phyloP scores from a whole-genome alignment of 1,140 invertebrate species.

The Leptinotarsa lineolata region DNA sequence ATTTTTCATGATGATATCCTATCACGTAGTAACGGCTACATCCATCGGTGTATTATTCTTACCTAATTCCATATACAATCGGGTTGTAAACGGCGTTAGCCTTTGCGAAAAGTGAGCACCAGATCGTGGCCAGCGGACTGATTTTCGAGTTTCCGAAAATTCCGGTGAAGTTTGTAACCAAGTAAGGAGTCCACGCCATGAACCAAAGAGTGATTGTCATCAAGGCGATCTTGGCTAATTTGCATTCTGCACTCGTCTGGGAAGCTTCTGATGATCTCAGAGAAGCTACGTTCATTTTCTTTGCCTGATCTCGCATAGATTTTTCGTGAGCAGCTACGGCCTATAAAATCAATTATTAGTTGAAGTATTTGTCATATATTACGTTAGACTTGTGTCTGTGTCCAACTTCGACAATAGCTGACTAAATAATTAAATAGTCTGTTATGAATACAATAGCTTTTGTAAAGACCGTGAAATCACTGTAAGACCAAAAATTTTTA shows the following conservation, averaged over 20 bases:
- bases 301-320: slow-evolving; percentile 80
- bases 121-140: slow-evolving; percentile 74
- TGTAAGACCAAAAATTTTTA: too few relatives aligned
- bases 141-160: slow-evolving; percentile 71
- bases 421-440: too few relatives aligned
- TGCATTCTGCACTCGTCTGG: slow-evolving; percentile 72
- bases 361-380: neutral
- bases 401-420: too few relatives aligned
- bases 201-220: slow-evolving; percentile 84
- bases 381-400: too few relatives aligned
- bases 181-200: slow-evolving; percentile 84
- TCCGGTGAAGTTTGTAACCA: slow-evolving; percentile 78
- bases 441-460: too few relatives aligned
- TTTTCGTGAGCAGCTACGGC: slow-evolving; percentile 81
- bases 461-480: too few relatives aligned
- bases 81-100: slow-evolving; percentile 80
- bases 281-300: slow-evolving; percentile 84
- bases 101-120: slow-evolving; percentile 80
- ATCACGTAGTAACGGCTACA: too few relatives aligned
- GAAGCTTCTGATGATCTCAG: slow-evolving; percentile 70
- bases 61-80: slow-evolving; percentile 75
- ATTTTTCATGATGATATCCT: too few relatives aligned
- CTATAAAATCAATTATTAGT: slow-evolving; percentile 47
- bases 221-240: slow-evolving; percentile 79
- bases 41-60: neutral